Evolutionary conservation across 1,140 invertebrate genomes (phyloP).

Genomic region (Zelostemma sp.): DNA sequence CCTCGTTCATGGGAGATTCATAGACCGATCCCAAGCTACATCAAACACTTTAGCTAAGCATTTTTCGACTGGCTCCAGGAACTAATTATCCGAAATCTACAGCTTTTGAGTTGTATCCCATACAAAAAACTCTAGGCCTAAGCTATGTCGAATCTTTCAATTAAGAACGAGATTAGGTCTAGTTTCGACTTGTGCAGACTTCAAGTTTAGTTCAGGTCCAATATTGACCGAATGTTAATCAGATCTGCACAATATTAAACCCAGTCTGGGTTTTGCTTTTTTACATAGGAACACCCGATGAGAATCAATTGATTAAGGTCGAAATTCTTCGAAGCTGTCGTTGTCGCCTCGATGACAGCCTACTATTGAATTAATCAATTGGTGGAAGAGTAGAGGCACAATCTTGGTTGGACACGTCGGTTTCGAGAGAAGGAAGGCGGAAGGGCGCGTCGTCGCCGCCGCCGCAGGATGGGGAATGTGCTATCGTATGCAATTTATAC

Average conservation of each 20-base stretch:
- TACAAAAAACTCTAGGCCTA: too few relatives aligned
- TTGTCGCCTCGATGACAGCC: conserved; percentile 13
- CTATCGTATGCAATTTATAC: conserved; percentile 67
- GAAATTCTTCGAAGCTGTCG: background rate
- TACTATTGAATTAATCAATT: conserved; percentile 61
- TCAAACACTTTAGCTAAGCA: conserved; percentile 29
- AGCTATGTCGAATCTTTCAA: too few relatives aligned
- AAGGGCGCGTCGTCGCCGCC: background rate
- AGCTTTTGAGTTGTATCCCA: too few relatives aligned
- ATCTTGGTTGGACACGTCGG: conserved; percentile 57
- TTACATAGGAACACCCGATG: background rate
- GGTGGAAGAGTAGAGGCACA: conserved; percentile 52
- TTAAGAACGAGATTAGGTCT: too few relatives aligned
- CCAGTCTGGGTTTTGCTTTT: too few relatives aligned
- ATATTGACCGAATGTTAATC: too few relatives aligned
- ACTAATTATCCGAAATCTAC: too few relatives aligned
- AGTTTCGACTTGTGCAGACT: too few relatives aligned
- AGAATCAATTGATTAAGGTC: background rate
- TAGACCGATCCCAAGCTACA: conserved; percentile 22
- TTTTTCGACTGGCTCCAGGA: too few relatives aligned
- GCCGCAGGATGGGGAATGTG: conserved; percentile 37
- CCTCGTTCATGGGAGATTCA: conserved; percentile 24
- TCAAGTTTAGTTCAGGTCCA: too few relatives aligned
- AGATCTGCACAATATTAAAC: too few relatives aligned
- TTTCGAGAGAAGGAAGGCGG: conserved; percentile 12